Evolutionary conservation across 2,113 vertebrate species (phyloP).

Genomic region (Neotoma lepida): DNA sequence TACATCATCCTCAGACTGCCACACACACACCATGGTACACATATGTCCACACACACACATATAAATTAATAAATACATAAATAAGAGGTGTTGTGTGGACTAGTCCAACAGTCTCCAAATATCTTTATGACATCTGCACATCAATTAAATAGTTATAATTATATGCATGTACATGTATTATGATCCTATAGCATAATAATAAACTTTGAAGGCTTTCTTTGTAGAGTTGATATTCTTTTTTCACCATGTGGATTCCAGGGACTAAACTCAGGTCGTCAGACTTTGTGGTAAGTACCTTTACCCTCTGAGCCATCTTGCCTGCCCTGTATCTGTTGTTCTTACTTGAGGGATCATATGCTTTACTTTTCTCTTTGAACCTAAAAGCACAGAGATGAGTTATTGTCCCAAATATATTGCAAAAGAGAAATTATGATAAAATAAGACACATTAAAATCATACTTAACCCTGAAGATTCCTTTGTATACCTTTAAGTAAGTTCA

Average conservation of each 20-base stretch:
- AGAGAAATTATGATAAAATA: not conserved
- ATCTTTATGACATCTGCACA: not conserved
- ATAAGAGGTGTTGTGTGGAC: not conserved
- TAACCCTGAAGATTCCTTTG: not conserved
- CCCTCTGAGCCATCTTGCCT: too few relatives aligned
- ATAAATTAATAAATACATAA: not conserved
- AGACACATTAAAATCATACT: not conserved
- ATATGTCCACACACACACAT: not conserved
- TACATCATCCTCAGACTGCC: not conserved
- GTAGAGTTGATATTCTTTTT: not conserved
- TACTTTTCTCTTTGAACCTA: too few relatives aligned
- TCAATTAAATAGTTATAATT: not conserved
- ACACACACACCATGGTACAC: not conserved
- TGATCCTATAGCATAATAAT: not conserved
- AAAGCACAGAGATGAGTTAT: not conserved
- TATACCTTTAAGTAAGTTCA: not conserved
- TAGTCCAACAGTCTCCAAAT: not conserved
- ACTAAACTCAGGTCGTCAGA: too few relatives aligned
- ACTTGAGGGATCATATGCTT: too few relatives aligned
- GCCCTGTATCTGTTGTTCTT: too few relatives aligned
- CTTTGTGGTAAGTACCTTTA: too few relatives aligned
- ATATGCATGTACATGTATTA: not conserved
- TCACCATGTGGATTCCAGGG: too few relatives aligned
- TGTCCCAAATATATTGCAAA: not conserved
- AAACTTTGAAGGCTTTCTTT: not conserved